Conservation (phyloP, 2,888 invertebrate species). For the Lepidocyrtinus sp. region DNA sequence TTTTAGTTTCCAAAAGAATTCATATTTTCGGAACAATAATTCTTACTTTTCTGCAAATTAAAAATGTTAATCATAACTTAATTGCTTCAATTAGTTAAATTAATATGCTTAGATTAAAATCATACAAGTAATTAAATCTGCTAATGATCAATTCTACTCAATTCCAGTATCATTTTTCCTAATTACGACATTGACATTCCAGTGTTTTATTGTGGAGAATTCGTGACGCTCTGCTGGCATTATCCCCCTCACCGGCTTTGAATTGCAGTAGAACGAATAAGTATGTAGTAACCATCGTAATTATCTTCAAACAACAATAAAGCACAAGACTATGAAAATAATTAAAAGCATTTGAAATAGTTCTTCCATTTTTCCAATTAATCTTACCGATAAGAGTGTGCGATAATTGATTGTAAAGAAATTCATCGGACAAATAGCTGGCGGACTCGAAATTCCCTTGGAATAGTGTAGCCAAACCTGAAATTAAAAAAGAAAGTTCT, state of each 20-base stretch:
- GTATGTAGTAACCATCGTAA: slow-evolving; percentile 40
- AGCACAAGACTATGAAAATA: neutral
- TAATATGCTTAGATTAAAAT: too few relatives aligned
- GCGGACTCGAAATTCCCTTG: slow-evolving; percentile 32
- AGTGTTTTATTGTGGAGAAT: too few relatives aligned
- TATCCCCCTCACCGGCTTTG: slow-evolving; percentile 25
- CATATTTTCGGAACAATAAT: too few relatives aligned
- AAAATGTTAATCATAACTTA: too few relatives aligned
- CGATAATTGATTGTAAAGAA: slow-evolving; percentile 41
- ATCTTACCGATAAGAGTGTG: slow-evolving; percentile 37
- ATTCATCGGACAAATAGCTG: slow-evolving; percentile 35
- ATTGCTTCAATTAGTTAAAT: too few relatives aligned
- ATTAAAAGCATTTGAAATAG: neutral
- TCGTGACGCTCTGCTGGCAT: too few relatives aligned
- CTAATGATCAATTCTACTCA: too few relatives aligned
- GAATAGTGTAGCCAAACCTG: slow-evolving; percentile 34
- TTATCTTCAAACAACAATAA: slow-evolving; percentile 5
- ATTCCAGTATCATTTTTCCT: too few relatives aligned
- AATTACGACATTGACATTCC: too few relatives aligned
- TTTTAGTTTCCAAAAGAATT: too few relatives aligned
- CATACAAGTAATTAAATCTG: too few relatives aligned
- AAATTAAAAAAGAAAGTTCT: neutral
- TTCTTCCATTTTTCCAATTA: neutral
- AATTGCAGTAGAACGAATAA: slow-evolving; percentile 45
- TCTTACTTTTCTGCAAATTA: too few relatives aligned